These are phyloP conservation scores for Corythornis madagascariensis DNA, from an alignment of 2,113 vertebrate genomes.

Conservation along the genomic window DNA sequence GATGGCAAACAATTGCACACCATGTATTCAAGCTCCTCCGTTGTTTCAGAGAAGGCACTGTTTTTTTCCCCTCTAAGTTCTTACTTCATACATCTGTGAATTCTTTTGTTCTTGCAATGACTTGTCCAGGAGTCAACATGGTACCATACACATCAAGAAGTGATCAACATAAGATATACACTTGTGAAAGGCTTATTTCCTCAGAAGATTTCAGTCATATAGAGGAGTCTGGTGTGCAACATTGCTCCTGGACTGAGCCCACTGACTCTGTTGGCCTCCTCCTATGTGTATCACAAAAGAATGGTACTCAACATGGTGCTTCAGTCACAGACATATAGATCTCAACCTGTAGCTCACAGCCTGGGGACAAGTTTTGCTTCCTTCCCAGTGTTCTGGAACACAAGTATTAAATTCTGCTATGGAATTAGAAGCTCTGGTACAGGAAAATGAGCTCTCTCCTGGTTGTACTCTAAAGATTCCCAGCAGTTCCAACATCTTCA, in stretches of 20 bases:
- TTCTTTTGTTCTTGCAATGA: background rate
- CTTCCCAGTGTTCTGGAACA: background rate
- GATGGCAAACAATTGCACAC: background rate
- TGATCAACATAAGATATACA: background rate
- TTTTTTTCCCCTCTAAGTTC: background rate
- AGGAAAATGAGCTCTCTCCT: background rate
- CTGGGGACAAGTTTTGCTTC: background rate
- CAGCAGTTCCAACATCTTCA: background rate
- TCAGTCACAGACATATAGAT: background rate
- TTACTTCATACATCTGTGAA: background rate
- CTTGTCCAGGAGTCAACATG: background rate
- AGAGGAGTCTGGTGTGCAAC: no score
- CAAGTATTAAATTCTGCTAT: background rate
- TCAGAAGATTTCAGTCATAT: background rate
- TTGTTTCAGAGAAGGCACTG: background rate
- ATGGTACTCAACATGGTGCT: background rate
- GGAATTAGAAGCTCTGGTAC: background rate
- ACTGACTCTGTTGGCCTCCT: background rate
- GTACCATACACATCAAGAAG: background rate
- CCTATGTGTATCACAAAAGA: rapidly evolving
- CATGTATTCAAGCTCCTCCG: background rate
- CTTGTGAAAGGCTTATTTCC: background rate
- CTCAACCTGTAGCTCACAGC: background rate
- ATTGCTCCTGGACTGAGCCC: background rate
- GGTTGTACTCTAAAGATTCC: background rate